Percentiles rank a stretch among this genome's conserved stretches.
These are phyloP conservation scores for Hydropsyche tenuis DNA, from an alignment of 1,140 invertebrate genomes.

Conservation along the genomic window DNA sequence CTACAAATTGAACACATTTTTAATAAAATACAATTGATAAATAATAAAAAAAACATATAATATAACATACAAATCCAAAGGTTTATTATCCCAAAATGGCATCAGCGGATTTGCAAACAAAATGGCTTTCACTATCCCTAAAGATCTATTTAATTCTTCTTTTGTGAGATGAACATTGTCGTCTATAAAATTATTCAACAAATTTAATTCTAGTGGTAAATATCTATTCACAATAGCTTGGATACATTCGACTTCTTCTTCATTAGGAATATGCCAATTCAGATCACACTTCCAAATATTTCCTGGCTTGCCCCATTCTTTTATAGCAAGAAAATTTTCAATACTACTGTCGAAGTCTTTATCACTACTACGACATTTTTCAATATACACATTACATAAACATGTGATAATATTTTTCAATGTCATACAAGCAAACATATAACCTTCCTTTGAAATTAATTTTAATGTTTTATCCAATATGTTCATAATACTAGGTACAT, in stretches of 20 bases:
- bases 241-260: slow-evolving; percentile 72
- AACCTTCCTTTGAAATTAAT: slow-evolving; percentile 69
- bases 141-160: slow-evolving; percentile 56
- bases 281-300: slow-evolving; percentile 71
- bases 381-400: slow-evolving; percentile 62
- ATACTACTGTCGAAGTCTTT: slow-evolving; percentile 70
- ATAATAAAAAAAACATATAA: slow-evolving; percentile 14
- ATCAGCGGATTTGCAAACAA: slow-evolving; percentile 66
- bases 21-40: slow-evolving; percentile 5
- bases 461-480: slow-evolving; percentile 70
- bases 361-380: slow-evolving; percentile 69
- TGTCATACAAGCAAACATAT: slow-evolving; percentile 63
- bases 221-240: slow-evolving; percentile 72
- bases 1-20: slow-evolving; percentile 30
- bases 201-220: slow-evolving; percentile 63
- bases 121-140: slow-evolving; percentile 61
- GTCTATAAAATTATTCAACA: slow-evolving; percentile 62
- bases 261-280: slow-evolving; percentile 78
- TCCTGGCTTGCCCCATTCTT: slow-evolving; percentile 81
- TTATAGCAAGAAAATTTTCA: slow-evolving; percentile 77
- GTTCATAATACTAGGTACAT: slow-evolving; percentile 66
- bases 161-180: slow-evolving; percentile 54
- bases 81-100: slow-evolving; percentile 67
- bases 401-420: slow-evolving; percentile 55
- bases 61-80: slow-evolving; percentile 62